Percentiles rank a stretch among this genome's conserved stretches.
phyloP scores from a whole-genome alignment of 2,888 invertebrate species.

The Nemapogon koenigi region DNA sequence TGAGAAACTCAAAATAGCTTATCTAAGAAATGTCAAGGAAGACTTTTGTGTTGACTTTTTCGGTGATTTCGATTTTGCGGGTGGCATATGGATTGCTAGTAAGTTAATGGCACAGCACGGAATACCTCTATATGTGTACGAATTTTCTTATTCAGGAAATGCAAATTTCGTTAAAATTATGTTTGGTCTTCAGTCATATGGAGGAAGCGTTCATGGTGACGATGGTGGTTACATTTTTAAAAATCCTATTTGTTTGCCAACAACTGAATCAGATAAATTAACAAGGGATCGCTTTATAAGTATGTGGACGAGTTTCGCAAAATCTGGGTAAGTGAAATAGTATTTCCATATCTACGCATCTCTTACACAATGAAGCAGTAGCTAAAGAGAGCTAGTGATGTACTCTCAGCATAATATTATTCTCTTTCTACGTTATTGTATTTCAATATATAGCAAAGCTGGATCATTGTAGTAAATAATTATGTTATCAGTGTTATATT shows the following conservation, averaged over 20 bases:
- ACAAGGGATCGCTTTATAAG: conserved; percentile 24
- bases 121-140: conserved; percentile 27
- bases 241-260: conserved; percentile 1
- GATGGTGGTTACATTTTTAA: conserved; percentile 18
- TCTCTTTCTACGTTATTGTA: too few species aligned
- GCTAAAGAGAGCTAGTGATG: too few species aligned
- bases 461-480: too few species aligned
- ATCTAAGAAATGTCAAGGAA: conserved; percentile 18
- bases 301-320: conserved; percentile 38
- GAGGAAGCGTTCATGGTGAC: conserved; percentile 6
- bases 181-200: not conserved
- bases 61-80: conserved; percentile 28
- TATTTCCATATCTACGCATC: too few species aligned
- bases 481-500: too few species aligned
- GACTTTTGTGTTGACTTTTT: conserved; percentile 29
- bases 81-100: conserved; percentile 26
- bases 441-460: too few species aligned
- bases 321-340: conserved; percentile 34
- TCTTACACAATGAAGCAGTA: too few species aligned
- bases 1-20: conserved; percentile 17
- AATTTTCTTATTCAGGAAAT: conserved; percentile 29
- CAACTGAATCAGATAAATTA: conserved; percentile 13
- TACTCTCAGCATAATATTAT: too few species aligned
- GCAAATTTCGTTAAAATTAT: conserved; percentile 3
- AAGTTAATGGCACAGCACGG: conserved; percentile 20